Percentiles rank a stretch among this genome's conserved stretches.
These are phyloP conservation scores for Sialia sialis DNA, from an alignment of 2,113 vertebrate species.

Conservation along the genomic window DNA sequence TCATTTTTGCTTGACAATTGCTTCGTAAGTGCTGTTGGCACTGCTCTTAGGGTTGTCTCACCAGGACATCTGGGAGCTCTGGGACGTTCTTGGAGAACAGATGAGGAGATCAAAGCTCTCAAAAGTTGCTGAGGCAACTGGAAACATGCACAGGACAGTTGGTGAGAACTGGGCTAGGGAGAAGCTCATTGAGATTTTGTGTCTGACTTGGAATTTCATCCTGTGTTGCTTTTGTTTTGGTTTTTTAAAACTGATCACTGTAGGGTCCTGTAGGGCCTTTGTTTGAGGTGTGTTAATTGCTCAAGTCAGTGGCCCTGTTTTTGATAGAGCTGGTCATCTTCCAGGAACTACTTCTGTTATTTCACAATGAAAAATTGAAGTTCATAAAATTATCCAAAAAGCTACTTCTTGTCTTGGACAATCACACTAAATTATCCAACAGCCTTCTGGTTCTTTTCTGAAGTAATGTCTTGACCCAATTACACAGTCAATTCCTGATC, in stretches of 20 bases:
- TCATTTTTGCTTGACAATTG: neutral
- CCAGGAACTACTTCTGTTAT: neutral
- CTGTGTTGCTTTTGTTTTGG: neutral
- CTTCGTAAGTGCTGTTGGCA: neutral
- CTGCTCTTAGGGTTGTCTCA: neutral
- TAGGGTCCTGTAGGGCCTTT: neutral
- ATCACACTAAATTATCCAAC: neutral
- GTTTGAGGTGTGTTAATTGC: neutral
- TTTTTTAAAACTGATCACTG: neutral
- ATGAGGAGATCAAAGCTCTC: neutral
- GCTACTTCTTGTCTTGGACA: neutral
- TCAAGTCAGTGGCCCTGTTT: neutral
- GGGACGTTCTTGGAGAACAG: neutral
- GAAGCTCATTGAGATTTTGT: neutral
- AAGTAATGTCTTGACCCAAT: constrained; percentile 1
- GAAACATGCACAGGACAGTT: neutral
- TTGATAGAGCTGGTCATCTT: neutral
- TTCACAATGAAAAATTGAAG: neutral
- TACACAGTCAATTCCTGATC: neutral
- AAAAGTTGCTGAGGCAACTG: neutral
- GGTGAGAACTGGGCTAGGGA: neutral
- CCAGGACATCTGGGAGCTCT: neutral
- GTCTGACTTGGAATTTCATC: neutral
- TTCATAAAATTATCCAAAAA: neutral
- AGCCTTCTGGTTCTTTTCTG: neutral